Evolutionary conservation across 2,113 vertebrate species (phyloP), one percentile per base, ranked within the genome.

Genomic region (Hyperopisus bebe): DNA sequence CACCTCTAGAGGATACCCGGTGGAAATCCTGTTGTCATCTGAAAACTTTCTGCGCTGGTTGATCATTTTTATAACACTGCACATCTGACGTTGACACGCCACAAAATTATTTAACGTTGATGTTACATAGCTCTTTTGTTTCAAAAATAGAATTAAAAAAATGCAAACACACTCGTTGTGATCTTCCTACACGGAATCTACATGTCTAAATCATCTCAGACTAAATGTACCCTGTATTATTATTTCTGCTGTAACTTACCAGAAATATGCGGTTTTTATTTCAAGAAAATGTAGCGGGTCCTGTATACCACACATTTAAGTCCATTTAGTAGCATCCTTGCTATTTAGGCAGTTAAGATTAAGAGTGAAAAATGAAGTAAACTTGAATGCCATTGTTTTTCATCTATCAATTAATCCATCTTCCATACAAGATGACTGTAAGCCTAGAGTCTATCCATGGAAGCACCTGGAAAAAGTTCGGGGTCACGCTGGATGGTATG

Each of bases 1-100:
- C 48, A 89, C 94, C 95, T 93, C 94, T 70, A 89, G 95, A 94
- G 95, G 89, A 92, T 91, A 91, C 85, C 89, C 83, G 91, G 92
- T 92, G 91, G 84, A 94, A 95, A 91, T 90, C 88, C 89, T 93
- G 93, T 94, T 93, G 93, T 92, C 91, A 89, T 93, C 90, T 88
- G 88, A 91, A 90, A 92, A 89, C 62, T 87, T 91, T 80, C 77
- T 87, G 90, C 83, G 86, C 83, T 89, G 66, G 87, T 90, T 89
- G 84, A 89, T 90, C 58, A 88, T 93, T 89, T 90, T 86, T 87
- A 90, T 87, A 86, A 90, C 31, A 89, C 21, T 58, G 55, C 58
- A 46, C 7, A 19, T 87, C 27, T 19, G 48, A 48, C 48, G 21
- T 51, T 89, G 74, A 87, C 51, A 83, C 90, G 90, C 88, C 62